Base-by-base conservation (phyloP, 1,140 invertebrate species). In the Protaetia brevitarsis region DNA sequence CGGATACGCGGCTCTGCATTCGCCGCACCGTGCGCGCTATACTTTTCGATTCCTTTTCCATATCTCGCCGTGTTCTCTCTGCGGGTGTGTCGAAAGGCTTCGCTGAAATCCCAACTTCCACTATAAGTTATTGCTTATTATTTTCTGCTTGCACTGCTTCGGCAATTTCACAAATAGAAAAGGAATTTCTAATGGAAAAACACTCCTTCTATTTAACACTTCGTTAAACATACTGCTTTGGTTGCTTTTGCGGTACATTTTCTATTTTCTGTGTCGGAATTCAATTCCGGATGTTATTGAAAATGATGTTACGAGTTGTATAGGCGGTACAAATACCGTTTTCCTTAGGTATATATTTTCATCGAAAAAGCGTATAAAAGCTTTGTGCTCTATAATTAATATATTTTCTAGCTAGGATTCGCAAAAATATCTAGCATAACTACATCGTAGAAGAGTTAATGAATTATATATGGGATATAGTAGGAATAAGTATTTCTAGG, bases 61-160 rank as follows among this genome's bases (percentile, higher is more conserved):
- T 51, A 51, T 51, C 41, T 51, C 41, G 41, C 19, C 19, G 19
- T 23, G 16, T 51, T 51, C 19, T 51, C 41, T 51, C 41, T 51
- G 21, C 16, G 41, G 41, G 41, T 51, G 41, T 51, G 41, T 51
- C 3, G 41, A 51, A 51, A 51, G 13, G 26, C 16, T 51, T 51
- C 3, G 41, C 41, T 19, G 16, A 51, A 51, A 51, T 51, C 41
- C 41, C 41, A 7, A 51, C 41, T 51, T 16, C 41, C 41, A 23
- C 41, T 51, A 19, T 51, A 51, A 51, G 41, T 51, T 51, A 51
- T 51, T 51, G 41, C 41, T 51, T 51, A 51, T 51, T 51, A 51
- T 51, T 51, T 51, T 51, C 41, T 23, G 41, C 41, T 23, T 51
- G 16, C 26, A 51, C 41, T 51, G 26, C 41, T 23, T 23, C 41